A percentile compares a stretch with the other conserved stretches of the same genome.
phyloP scores from a whole-genome alignment of 2,888 invertebrate species.

The Fissipunctia ypsillon region DNA sequence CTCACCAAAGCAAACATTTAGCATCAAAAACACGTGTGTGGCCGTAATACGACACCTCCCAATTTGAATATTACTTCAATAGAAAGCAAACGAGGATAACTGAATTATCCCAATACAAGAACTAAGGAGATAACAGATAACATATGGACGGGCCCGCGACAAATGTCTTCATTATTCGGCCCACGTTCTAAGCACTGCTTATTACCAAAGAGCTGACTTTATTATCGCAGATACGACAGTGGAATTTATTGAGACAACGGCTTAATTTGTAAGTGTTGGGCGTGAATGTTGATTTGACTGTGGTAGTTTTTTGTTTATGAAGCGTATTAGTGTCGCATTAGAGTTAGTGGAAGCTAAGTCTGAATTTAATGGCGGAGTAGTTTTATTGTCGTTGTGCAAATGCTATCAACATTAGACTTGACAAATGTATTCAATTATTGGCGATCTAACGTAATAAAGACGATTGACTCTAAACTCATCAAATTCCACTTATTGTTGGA shows the following conservation, averaged over 20 bases:
- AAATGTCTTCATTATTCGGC: slow-evolving; percentile 86
- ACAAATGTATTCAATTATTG: neutral
- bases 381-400: neutral
- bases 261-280: slow-evolving; percentile 56
- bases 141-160: slow-evolving; percentile 74
- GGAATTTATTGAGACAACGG: slow-evolving; percentile 60
- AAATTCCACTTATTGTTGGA: neutral
- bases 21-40: slow-evolving; percentile 39
- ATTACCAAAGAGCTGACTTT: slow-evolving; percentile 66
- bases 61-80: slow-evolving; percentile 46
- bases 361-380: neutral
- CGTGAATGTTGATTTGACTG: slow-evolving; percentile 41
- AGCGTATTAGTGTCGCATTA: slow-evolving; percentile 35
- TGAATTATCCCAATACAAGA: slow-evolving; percentile 39
- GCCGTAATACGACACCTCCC: slow-evolving; percentile 38
- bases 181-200: slow-evolving; percentile 76
- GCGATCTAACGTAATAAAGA: neutral
- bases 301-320: slow-evolving; percentile 47
- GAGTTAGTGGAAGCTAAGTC: neutral
- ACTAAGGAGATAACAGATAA: slow-evolving; percentile 69
- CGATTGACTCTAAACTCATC: too few relatives aligned
- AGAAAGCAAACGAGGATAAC: slow-evolving; percentile 28
- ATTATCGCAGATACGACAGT: slow-evolving; percentile 65
- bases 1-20: slow-evolving; percentile 10
- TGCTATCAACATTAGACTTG: neutral